phyloP scores from a whole-genome alignment of 2,113 vertebrate species.

The Hypomesus transpacificus region DNA sequence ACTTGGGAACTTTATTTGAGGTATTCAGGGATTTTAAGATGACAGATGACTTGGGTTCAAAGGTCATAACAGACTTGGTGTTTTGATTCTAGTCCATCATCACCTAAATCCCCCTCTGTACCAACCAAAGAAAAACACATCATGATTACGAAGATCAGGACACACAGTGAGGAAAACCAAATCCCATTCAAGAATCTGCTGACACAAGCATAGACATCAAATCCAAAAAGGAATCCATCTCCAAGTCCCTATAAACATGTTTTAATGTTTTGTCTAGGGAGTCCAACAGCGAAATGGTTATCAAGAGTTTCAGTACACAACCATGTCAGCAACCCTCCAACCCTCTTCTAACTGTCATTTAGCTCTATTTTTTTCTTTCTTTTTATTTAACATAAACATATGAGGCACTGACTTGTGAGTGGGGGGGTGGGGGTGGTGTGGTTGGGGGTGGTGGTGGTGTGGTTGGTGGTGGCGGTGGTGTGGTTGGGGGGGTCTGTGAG shows the following conservation, averaged over 20 bases:
- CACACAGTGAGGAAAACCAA: not conserved
- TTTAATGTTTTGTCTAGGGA: not conserved
- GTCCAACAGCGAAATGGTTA: not conserved
- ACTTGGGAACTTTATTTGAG: not conserved
- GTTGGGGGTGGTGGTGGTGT: not conserved
- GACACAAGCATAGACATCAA: not conserved
- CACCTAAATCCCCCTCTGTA: not conserved
- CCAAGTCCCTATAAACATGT: conserved; percentile 2
- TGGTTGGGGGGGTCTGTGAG: not conserved
- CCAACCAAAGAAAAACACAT: not conserved
- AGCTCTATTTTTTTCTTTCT: not conserved
- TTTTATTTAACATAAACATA: not conserved
- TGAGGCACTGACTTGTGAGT: not conserved
- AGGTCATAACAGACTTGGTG: not conserved
- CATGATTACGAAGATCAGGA: not conserved
- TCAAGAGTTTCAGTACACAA: not conserved
- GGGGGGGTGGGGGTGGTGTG: not conserved
- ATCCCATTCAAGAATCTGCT: not conserved
- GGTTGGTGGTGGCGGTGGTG: not conserved
- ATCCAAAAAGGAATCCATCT: not conserved
- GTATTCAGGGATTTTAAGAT: not conserved
- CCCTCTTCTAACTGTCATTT: not conserved
- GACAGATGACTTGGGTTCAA: not conserved
- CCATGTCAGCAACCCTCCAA: not conserved
- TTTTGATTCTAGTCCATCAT: not conserved